Conservation (phyloP, 2,888 invertebrate species). For the Ormyrus nitidulus region DNA sequence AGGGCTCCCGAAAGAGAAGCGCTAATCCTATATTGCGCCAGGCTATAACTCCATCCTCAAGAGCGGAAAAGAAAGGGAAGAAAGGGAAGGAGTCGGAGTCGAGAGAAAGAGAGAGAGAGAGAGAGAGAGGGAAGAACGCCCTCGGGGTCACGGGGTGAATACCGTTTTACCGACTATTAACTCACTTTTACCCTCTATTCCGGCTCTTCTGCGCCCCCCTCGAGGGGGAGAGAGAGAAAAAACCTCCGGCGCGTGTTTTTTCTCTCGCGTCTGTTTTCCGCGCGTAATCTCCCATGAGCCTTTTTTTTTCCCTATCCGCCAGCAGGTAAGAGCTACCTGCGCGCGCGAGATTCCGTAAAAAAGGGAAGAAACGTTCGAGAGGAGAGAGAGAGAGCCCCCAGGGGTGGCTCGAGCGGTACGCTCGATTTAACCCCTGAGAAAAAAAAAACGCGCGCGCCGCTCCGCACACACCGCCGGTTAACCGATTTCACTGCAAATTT, state of each 20-base stretch:
- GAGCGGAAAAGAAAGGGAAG: conserved; percentile 56
- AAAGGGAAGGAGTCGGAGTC: conserved; percentile 57
- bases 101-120: conserved; percentile 48
- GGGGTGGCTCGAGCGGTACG: conserved; percentile 63
- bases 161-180: conserved; percentile 76
- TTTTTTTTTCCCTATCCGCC: conserved; percentile 40
- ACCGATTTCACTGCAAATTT: conserved; percentile 73
- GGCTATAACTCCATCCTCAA: conserved; percentile 55
- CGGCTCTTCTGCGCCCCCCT: conserved; percentile 24
- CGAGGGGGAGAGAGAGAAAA: conserved; percentile 10
- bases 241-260: conserved; percentile 50
- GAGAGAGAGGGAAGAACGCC: conserved; percentile 60
- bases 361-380: conserved; percentile 37
- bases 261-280: conserved; percentile 50
- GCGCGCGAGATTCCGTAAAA: conserved; percentile 48
- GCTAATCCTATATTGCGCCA: neutral
- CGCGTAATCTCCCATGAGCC: conserved; percentile 55
- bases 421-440: conserved; percentile 76
- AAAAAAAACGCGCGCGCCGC: conserved; percentile 59
- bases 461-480: conserved; percentile 64
- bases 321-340: conserved; percentile 61
- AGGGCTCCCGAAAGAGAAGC: conserved; percentile 13
- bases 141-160: conserved; percentile 71
- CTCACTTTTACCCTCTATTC: conserved; percentile 70
- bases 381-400: no score